phyloP scores from a whole-genome alignment of 2,797 vertebrate species.

The Lutjanus argentimaculatus region DNA sequence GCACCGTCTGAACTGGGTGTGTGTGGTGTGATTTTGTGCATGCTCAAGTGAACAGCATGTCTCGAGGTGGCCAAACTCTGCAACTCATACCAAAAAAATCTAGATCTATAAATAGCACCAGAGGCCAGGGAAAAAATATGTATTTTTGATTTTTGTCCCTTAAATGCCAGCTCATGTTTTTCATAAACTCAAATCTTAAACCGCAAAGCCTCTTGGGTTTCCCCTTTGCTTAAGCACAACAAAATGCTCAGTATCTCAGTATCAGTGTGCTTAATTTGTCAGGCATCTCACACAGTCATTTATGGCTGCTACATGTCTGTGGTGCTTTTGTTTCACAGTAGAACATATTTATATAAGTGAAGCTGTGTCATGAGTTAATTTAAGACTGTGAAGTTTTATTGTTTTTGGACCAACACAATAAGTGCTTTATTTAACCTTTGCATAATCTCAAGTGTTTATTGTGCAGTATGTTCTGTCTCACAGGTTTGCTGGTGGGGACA shows the following conservation, averaged over 20 bases:
- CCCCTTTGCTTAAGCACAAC: conserved; percentile 4
- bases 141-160: no score
- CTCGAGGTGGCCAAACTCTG: no score
- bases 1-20: no score
- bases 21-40: no score
- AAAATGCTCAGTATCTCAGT: conserved; percentile 4
- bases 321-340: background rate
- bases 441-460: background rate
- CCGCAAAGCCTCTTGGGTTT: conserved; percentile 24
- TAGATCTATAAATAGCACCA: no score
- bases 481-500: conserved; percentile 97
- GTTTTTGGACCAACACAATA: conserved; percentile 6
- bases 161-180: conserved; percentile 17
- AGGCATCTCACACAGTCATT: background rate
- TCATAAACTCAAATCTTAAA: conserved; percentile 8
- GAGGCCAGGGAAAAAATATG: no score
- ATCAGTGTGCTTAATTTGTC: background rate
- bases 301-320: background rate
- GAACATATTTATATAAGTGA: background rate
- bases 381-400: background rate
- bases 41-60: no score
- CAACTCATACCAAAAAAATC: no score
- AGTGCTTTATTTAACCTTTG: background rate
- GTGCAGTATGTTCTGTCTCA: background rate
- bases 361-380: background rate